A percentile compares a stretch with the other conserved stretches of the same genome.
Conservation (phyloP, 2,113 vertebrate species). For the Megaceryle maxima region DNA sequence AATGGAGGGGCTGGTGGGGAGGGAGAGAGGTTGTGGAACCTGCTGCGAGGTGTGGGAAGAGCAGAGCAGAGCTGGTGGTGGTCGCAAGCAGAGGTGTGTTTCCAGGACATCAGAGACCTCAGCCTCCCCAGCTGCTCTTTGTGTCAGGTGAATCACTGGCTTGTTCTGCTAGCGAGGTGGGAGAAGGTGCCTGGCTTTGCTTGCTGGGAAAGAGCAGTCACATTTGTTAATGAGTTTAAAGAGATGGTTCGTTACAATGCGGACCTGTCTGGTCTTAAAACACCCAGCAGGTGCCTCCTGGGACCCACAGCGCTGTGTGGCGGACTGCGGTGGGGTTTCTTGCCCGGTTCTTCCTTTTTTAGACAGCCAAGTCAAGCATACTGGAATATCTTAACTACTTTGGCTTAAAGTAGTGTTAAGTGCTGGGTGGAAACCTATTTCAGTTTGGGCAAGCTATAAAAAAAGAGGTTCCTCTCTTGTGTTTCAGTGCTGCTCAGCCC, state of each 20-base stretch:
- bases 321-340: neutral
- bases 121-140: neutral
- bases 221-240: neutral
- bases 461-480: neutral
- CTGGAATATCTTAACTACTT: slow-evolving; percentile 7
- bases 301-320: neutral
- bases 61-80: neutral
- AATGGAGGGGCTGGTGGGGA: neutral
- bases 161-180: neutral
- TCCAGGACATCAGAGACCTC: neutral
- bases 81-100: neutral
- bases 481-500: neutral
- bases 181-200: neutral
- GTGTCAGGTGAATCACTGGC: rapidly evolving
- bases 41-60: neutral
- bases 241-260: neutral
- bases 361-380: neutral
- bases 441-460: slow-evolving; percentile 1
- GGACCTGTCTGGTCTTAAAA: neutral
- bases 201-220: neutral
- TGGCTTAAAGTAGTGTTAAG: slow-evolving; percentile 16
- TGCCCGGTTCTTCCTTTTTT: neutral
- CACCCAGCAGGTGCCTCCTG: neutral
- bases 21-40: neutral
- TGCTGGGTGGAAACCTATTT: slow-evolving; percentile 46